A percentile compares a stretch with the other conserved stretches of the same genome.
Conservation (phyloP, 2,888 invertebrate genomes). For the Brenthis hecate region DNA sequence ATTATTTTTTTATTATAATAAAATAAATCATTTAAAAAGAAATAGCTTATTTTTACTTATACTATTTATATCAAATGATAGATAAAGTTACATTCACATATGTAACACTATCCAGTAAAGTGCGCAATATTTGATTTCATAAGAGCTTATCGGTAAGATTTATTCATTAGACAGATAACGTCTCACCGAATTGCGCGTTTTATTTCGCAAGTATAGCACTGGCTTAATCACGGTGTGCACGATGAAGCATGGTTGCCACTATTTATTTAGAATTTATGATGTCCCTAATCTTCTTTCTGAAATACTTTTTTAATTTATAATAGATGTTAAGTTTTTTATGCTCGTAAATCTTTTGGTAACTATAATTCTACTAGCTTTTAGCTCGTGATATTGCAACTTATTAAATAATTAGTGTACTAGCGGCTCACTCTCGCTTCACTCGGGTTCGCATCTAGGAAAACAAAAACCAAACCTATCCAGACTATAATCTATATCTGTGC, state of each 20-base stretch:
- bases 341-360: neutral
- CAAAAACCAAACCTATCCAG: no score
- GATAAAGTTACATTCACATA: neutral
- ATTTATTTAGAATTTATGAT: slow-evolving; percentile 25
- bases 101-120: neutral
- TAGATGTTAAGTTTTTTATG: neutral
- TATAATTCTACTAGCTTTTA: neutral
- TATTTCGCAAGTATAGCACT: slow-evolving; percentile 26
- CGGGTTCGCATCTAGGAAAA: no score
- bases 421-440: no score
- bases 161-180: slow-evolving; percentile 10
- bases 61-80: no score
- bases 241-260: slow-evolving; percentile 25
- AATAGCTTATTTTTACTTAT: no score
- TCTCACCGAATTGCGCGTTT: slow-evolving; percentile 35
- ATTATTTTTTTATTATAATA: no score
- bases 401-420: no score
- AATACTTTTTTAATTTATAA: slow-evolving; percentile 19
- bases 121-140: slow-evolving; percentile 12
- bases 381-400: no score
- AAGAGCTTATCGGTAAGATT: slow-evolving; percentile 11
- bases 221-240: slow-evolving; percentile 21
- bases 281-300: slow-evolving; percentile 20
- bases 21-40: no score
- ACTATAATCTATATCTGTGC: no score